Percentiles rank a stretch among this genome's conserved stretches.
These are phyloP conservation scores for Carettochelys insculpta DNA, from an alignment of 2,113 vertebrate species.

Conservation along the genomic window DNA sequence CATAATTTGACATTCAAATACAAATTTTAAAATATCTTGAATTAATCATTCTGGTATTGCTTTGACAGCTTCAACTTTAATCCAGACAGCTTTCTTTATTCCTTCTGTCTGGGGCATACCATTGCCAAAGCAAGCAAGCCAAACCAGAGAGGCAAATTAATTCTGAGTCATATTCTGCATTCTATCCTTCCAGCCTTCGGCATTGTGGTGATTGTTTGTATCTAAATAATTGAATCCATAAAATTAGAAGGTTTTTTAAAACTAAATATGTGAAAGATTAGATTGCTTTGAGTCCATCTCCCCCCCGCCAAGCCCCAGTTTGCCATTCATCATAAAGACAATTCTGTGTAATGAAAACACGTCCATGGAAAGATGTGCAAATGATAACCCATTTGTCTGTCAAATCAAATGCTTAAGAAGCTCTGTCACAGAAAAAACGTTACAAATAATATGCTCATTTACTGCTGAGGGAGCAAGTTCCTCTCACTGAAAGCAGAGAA, in stretches of 20 bases:
- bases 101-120: neutral
- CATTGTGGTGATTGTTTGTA: neutral
- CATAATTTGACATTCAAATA: neutral
- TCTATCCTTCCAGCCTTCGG: neutral
- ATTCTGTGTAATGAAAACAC: neutral
- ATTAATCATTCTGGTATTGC: neutral
- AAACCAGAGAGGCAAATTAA: neutral
- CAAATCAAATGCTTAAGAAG: conserved; percentile 34
- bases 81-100: neutral
- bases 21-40: neutral
- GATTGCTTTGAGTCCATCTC: no score
- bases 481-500: conserved; percentile 54
- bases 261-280: no score
- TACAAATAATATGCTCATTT: conserved; percentile 41
- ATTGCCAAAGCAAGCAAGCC: neutral
- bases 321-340: neutral
- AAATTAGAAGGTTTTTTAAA: neutral
- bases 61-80: neutral
- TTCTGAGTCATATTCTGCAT: neutral
- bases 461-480: conserved; percentile 17
- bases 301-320: neutral
- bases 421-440: conserved; percentile 17
- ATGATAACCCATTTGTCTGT: neutral
- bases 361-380: neutral
- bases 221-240: neutral